Evolutionary conservation across 2,888 invertebrate genomes (phyloP).

Genomic region (Perizoma affinitatum): DNA sequence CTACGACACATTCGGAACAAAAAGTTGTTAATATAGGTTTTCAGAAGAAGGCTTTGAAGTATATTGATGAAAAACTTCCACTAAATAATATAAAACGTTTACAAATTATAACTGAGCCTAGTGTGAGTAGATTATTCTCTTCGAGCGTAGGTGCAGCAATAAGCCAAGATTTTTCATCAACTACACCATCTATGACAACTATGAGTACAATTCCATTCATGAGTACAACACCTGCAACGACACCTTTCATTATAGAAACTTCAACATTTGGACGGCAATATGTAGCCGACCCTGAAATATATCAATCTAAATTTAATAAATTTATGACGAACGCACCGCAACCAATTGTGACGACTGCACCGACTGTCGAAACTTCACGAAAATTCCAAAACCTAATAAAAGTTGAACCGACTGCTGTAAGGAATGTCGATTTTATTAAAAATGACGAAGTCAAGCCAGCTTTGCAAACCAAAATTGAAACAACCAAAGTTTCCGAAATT

Average conservation of each 20-base stretch:
- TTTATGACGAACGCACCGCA: constrained; percentile 55
- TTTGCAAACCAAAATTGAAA: constrained; percentile 41
- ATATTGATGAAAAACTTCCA: constrained; percentile 59
- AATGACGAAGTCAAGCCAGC: constrained; percentile 48
- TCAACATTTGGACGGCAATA: constrained; percentile 49
- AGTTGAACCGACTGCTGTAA: constrained; percentile 41
- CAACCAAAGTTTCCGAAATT: constrained; percentile 51
- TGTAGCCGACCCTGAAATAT: constrained; percentile 46
- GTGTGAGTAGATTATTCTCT: constrained; percentile 44
- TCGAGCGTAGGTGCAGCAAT: constrained; percentile 45
- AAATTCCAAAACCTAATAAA: constrained; percentile 63
- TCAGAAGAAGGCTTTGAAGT: constrained; percentile 62
- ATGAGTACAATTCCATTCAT: constrained; percentile 49
- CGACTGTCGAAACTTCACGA: constrained; percentile 48
- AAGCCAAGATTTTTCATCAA: constrained; percentile 52
- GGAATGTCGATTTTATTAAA: constrained; percentile 40
- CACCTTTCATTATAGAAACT: constrained; percentile 49
- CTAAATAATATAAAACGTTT: constrained; percentile 61
- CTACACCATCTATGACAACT: constrained; percentile 49
- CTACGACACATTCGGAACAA: constrained; percentile 45
- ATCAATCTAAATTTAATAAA: constrained; percentile 62
- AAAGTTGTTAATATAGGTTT: constrained; percentile 70
- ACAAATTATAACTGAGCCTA: constrained; percentile 69
- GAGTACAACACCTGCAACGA: constrained; percentile 48
- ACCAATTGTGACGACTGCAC: constrained; percentile 24